Evolutionary conservation across 2,797 vertebrate species (phyloP), one percentile per base, ranked within the genome.

Genomic region (Schizopygopsis pylzovi): DNA sequence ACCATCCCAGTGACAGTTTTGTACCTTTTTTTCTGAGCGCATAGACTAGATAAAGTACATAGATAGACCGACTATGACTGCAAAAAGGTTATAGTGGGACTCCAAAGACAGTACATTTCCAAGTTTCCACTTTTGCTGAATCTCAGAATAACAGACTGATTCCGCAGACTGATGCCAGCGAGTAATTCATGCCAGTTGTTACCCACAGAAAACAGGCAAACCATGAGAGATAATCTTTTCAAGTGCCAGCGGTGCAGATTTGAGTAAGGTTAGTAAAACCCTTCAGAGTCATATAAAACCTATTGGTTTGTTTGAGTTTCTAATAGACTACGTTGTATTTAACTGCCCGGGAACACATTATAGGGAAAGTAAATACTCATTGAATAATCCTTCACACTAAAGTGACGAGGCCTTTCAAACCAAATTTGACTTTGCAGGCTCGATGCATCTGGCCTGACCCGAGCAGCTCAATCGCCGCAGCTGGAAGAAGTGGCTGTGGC

Each of bases 221-320:
- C 89, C 79, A 81, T 68, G 39, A 89, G 49, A 87, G 49, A 86
- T 86, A 61, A 89, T 88, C 83, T 83, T 70, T 47, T 83, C 49
- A 77, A 76, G 77, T 84, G 65, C 71, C 86, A 59, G 28, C 20
- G 33, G 28, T 82, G 84, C 43, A 37, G 72, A 88, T 85, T 59
- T 79, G 75, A 54, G 68, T 49, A 73, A 20, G 81, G 82, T 86
- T 87, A 89, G 77, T 33, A 77, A 83, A 80, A 86, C 85, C 54
- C 65, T 88, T 79, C 49, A 76, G 70, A 87, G 70, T 67, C 75
- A 79, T 81, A 56, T 73, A 81, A 77, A 77, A 81, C 61, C 52
- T 83, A 65, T 85, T 85, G 76, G 80, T 90, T 88, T 88, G 85
- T 88, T 91, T 89, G 73, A 49, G 20, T 89, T 89, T 79, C 85